These are phyloP conservation scores for Lathamus discolor DNA, from an alignment of 2,113 vertebrate genomes.

Conservation along the genomic window DNA sequence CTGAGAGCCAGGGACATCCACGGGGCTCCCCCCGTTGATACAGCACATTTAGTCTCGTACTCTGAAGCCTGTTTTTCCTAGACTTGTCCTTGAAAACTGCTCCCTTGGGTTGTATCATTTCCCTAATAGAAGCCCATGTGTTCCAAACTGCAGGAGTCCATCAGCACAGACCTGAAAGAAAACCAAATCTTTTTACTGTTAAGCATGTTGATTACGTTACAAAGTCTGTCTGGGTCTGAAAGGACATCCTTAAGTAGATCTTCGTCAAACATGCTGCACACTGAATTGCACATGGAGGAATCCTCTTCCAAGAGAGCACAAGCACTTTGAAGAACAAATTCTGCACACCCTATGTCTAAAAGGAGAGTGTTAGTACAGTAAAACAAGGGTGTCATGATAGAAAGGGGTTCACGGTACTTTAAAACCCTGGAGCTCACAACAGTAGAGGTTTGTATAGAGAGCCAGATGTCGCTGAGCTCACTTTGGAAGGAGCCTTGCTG, in stretches of 20 bases:
- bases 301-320: background rate
- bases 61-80: background rate
- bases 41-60: background rate
- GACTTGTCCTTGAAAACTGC: background rate
- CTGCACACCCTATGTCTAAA: background rate
- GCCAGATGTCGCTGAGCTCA: background rate
- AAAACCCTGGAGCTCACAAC: background rate
- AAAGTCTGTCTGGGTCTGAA: background rate
- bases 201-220: background rate
- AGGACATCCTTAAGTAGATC: background rate
- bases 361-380: background rate
- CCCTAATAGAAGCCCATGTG: background rate
- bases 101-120: background rate
- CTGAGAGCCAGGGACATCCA: background rate
- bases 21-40: background rate
- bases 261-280: background rate
- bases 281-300: background rate
- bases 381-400: background rate
- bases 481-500: background rate
- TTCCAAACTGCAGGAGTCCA: background rate
- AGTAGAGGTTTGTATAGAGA: background rate
- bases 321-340: background rate
- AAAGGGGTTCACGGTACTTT: background rate
- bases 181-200: background rate
- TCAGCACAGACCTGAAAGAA: background rate